Evolutionary conservation across 2,888 invertebrate genomes (phyloP).

Genomic region (Pammene aurita): DNA sequence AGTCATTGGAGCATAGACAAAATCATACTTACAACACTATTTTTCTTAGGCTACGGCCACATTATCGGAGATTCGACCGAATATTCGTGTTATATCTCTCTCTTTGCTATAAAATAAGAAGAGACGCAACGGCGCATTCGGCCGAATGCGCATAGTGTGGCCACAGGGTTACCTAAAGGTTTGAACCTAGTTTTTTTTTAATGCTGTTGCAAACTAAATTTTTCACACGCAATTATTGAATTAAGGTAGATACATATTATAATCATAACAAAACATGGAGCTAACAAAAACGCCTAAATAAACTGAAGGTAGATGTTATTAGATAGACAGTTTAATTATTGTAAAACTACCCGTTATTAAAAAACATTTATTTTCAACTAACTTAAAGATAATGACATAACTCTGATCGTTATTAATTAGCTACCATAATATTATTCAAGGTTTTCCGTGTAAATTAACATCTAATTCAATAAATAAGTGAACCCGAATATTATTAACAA

Average conservation of each 20-base stretch:
- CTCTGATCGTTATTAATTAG: background rate
- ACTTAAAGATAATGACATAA: background rate
- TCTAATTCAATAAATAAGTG: background rate
- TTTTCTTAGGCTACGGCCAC: too few species aligned
- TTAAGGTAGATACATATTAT: background rate
- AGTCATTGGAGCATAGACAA: too few species aligned
- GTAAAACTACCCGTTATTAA: background rate
- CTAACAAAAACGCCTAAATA: conserved; percentile 1
- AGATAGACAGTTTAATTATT: conserved; percentile 3
- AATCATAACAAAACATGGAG: background rate
- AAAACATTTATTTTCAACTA: background rate
- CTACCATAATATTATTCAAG: background rate
- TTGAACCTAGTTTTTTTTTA: too few species aligned
- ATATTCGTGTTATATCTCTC: too few species aligned
- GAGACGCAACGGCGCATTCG: too few species aligned
- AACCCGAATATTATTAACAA: background rate
- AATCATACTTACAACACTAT: too few species aligned
- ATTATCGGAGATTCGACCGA: too few species aligned
- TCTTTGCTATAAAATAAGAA: too few species aligned
- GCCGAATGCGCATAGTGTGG: too few species aligned
- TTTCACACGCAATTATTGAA: too few species aligned
- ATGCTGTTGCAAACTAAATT: too few species aligned
- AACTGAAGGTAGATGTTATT: background rate
- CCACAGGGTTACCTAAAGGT: too few species aligned
- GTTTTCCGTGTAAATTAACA: background rate